Base-by-base conservation (phyloP, 2,797 vertebrate genomes). In the Toxotes lorentzi region DNA sequence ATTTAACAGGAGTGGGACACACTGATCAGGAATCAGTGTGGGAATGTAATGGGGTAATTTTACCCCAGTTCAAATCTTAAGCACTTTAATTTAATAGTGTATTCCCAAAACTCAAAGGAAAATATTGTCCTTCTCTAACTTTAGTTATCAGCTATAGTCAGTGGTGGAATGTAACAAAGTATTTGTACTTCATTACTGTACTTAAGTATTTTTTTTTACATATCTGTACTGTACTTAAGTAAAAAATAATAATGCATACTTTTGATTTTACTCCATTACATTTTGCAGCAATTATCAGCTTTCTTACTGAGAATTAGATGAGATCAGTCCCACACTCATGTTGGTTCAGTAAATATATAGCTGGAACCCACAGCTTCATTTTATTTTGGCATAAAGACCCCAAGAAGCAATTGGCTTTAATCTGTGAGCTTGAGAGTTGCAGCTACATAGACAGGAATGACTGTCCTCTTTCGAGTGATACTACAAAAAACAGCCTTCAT, bases 1-100 rank as follows among this genome's bases (percentile, higher is more conserved):
- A 68, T 50, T 77, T 65, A 58, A 58, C 59, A 78, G 45, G 5
- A 34, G 19, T 47, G 47, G 21, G 43, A 58, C 59, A 34, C 58
- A 66, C 19, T 19, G 10, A 63, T 66, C 48, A 54, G 45, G 32
- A 53, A 40, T 70, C 34, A 19, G 27, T 13, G 8, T 23, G 1
- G n/a, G 32, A 27, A 24, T 24, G n/a, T 40, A 57, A 61, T 47
- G 5, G 65, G 7, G 8, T 19, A 5, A 17, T 40, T 66, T n/a
- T 65, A 63, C 23, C 35, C 14, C 41, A 58, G 43, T 57, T 63
- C 1, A 58, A 21, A 51, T 41, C 4, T 53, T 6, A 21, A 1
- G n/a, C 17, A 32, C 17, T 58, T 67, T 54, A 24, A 24, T 19
- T 45, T 35, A 2, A 30, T 43, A 9, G 9, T 14, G 17, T 14